A percentile compares a stretch with the other conserved stretches of the same genome.
Evolutionary conservation across 30 jellyfish, hydroid and myxozoan genomes (phyloP).

Genomic region (Hydractinia symbiolongicarpus): DNA sequence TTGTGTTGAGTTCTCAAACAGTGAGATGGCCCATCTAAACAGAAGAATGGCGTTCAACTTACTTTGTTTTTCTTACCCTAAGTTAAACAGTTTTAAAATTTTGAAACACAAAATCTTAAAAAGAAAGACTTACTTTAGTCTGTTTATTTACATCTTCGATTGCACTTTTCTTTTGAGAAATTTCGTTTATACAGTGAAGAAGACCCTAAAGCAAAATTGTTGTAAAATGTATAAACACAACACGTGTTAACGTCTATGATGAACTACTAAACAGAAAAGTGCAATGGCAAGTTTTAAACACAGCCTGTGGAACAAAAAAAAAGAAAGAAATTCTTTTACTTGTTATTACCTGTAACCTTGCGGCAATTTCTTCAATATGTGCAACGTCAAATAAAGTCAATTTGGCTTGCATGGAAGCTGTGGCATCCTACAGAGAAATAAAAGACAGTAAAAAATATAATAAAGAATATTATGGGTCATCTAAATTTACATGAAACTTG

Average conservation of each 20-base stretch:
- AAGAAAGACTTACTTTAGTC: slow-evolving; percentile 23
- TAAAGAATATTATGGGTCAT: no score
- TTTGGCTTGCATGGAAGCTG: slow-evolving; percentile 60
- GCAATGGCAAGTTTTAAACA: not conserved
- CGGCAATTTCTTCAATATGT: slow-evolving; percentile 71
- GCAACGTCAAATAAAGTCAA: slow-evolving; percentile 78
- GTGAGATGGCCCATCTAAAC: no score
- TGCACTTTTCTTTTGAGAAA: slow-evolving; percentile 70
- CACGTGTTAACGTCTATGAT: no score
- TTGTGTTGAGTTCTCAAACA: no score
- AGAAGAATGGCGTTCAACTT: no score
- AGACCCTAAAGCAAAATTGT: slow-evolving; percentile 40
- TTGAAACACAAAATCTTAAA: not conserved
- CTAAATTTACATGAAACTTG: no score
- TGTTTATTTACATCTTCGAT: slow-evolving; percentile 73
- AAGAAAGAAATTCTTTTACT: not conserved
- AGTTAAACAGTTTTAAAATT: no score
- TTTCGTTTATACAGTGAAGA: slow-evolving; percentile 64
- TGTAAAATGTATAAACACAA: no score
- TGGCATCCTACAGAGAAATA: slow-evolving; percentile 54
- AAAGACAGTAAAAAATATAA: no score
- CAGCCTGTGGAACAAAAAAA: not conserved
- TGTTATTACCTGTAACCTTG: slow-evolving; percentile 69
- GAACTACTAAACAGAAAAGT: no score
- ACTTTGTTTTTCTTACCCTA: no score